Evolutionary conservation across 2,797 vertebrate genomes (phyloP).

Genomic region (Galaxias olidus): DNA sequence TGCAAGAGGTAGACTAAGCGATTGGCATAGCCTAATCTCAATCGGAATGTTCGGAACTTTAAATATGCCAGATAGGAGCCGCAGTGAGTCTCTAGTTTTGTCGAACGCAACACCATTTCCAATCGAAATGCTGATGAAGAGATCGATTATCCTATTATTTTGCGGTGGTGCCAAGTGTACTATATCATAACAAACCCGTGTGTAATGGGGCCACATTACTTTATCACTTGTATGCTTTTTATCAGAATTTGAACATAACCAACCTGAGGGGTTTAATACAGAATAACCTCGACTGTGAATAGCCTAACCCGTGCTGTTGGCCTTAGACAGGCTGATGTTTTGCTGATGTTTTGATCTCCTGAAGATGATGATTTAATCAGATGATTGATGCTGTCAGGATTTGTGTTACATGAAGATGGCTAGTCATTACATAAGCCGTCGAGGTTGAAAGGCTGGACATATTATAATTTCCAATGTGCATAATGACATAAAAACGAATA

Average conservation of each 20-base stretch:
- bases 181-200: not conserved
- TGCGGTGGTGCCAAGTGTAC: not conserved
- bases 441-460: not conserved
- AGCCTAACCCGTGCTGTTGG: not conserved
- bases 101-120: not conserved
- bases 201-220: too few species aligned
- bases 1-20: too few species aligned
- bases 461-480: not conserved
- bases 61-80: not conserved
- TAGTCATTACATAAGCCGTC: not conserved
- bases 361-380: not conserved
- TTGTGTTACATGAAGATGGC: not conserved
- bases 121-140: not conserved
- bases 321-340: not conserved
- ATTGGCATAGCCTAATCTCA: too few species aligned
- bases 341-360: not conserved
- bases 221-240: too few species aligned
- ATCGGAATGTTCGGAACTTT: not conserved
- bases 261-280: too few species aligned
- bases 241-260: too few species aligned
- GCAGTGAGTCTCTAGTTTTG: not conserved
- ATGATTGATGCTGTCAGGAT: not conserved
- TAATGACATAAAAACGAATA: not conserved
- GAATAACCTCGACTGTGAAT: too few species aligned
- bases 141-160: not conserved